Conservation (phyloP, 2,113 vertebrate species). For the Colaptes auratus region DNA sequence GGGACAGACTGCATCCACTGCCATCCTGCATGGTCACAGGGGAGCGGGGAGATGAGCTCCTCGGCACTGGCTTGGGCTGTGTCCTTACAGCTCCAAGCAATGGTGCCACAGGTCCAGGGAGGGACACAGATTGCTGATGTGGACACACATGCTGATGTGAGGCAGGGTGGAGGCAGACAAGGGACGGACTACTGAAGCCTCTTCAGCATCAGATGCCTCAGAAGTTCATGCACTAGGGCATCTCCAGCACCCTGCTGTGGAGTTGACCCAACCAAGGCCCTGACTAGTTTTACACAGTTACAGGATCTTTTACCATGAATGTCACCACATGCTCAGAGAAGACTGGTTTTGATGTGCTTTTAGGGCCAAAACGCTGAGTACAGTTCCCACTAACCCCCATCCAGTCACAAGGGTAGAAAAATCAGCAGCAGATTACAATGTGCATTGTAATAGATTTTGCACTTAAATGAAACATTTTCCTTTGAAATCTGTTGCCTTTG, state of each 20-base stretch:
- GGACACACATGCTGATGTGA: neutral
- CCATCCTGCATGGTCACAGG: neutral
- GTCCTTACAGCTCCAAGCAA: neutral
- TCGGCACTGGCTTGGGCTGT: rapidly evolving
- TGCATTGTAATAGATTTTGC: neutral
- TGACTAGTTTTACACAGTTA: neutral
- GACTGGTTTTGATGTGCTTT: neutral
- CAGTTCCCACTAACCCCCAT: neutral
- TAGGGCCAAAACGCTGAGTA: neutral
- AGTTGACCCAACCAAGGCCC: neutral
- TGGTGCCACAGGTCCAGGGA: neutral
- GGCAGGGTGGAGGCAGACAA: neutral
- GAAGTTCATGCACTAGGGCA: neutral
- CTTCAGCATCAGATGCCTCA: neutral
- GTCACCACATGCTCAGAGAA: neutral
- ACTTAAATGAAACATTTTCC: neutral
- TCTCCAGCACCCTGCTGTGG: neutral
- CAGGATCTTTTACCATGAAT: neutral
- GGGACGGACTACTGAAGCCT: neutral
- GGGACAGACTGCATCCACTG: neutral
- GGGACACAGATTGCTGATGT: neutral
- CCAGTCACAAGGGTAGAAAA: neutral
- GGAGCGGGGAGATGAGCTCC: neutral
- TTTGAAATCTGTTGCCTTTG: neutral
- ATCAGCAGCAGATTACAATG: neutral